phyloP scores from a whole-genome alignment of 2,797 vertebrate species.

The Xenopus petersii region DNA sequence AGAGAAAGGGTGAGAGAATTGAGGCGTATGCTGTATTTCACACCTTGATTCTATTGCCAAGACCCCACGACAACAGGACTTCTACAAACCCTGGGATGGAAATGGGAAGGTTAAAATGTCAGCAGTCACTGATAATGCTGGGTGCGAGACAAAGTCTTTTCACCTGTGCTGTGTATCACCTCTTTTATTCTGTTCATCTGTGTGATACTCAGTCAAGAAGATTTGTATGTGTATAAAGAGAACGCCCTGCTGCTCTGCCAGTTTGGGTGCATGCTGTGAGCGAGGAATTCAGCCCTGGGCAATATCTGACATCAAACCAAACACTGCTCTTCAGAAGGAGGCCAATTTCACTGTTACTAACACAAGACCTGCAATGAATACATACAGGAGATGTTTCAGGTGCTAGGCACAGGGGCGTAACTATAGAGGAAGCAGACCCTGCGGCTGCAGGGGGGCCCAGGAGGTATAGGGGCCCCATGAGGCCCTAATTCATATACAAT shows the following conservation, averaged over 20 bases:
- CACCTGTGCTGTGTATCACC: neutral
- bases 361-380: neutral
- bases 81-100: neutral
- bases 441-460: too few species aligned
- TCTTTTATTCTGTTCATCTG: neutral
- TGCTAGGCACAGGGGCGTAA: too few species aligned
- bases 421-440: too few species aligned
- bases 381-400: neutral
- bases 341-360: neutral
- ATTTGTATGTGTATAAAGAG: neutral
- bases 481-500: too few species aligned
- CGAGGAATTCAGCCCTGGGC: neutral
- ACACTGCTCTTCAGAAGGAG: neutral
- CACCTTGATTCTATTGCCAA: too few species aligned
- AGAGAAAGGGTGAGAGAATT: too few species aligned
- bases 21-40: too few species aligned
- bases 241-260: neutral
- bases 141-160: neutral
- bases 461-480: too few species aligned
- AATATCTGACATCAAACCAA: neutral
- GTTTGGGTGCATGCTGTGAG: slow-evolving; percentile 1
- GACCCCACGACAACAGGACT: too few species aligned
- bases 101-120: neutral
- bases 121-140: neutral
- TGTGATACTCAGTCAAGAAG: neutral